Conservation (phyloP, 2,888 invertebrate species). For the Alloplasta piceator region DNA sequence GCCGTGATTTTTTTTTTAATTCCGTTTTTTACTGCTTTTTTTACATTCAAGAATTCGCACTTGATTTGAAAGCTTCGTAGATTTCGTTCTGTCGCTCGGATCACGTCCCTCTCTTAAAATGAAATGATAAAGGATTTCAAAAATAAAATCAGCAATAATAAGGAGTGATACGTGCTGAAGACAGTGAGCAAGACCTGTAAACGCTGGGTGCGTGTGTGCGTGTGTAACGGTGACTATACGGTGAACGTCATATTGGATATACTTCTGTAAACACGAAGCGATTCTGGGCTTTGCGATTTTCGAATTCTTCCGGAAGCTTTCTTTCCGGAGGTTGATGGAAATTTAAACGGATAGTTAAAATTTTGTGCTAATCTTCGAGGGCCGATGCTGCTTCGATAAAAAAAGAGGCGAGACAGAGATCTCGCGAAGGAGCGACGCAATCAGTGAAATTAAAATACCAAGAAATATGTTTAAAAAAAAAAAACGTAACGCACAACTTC, state of each 20-base stretch:
- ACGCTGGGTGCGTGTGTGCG: not conserved
- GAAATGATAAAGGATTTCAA: constrained; percentile 5
- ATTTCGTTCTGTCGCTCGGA: not conserved
- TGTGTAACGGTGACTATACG: constrained; percentile 59
- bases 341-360: too few species aligned
- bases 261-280: constrained; percentile 58
- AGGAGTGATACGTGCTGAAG: constrained; percentile 55
- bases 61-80: not conserved
- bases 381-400: not conserved
- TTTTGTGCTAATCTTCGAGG: not conserved
- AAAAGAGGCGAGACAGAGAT: not conserved
- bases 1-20: not conserved
- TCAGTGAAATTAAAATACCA: constrained; percentile 26
- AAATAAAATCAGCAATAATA: not conserved
- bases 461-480: not conserved
- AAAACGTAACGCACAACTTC: not conserved
- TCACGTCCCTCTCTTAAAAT: constrained; percentile 6
- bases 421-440: constrained; percentile 33
- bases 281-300: constrained; percentile 45
- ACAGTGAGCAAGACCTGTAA: constrained; percentile 60
- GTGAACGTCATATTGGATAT: constrained; percentile 62
- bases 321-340: too few species aligned
- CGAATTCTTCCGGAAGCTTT: constrained; percentile 62
- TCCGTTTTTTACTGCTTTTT: not conserved
- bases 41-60: not conserved